A percentile compares a stretch with the other conserved stretches of the same genome.
Conservation (phyloP, 2,797 vertebrate species). For the Adrianichthys oophorus region DNA sequence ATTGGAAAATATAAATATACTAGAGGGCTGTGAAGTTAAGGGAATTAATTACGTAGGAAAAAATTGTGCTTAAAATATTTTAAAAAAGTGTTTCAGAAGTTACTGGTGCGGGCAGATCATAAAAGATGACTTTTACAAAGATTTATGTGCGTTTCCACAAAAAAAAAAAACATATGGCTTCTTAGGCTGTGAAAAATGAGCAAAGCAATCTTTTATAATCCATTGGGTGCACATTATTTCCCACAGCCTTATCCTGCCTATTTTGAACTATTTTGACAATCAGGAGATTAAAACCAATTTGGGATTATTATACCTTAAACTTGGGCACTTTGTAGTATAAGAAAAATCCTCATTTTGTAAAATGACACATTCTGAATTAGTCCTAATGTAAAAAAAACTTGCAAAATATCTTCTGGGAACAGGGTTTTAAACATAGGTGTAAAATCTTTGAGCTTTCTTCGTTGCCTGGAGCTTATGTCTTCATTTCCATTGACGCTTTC, state of each 20-base stretch:
- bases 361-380: neutral
- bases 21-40: neutral
- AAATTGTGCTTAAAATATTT: neutral
- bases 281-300: too few species aligned
- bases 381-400: conserved; percentile 7
- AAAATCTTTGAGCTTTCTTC: neutral
- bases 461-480: conserved; percentile 7
- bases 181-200: too few species aligned
- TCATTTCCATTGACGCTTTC: neutral
- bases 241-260: too few species aligned
- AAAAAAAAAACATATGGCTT: too few species aligned
- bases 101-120: neutral
- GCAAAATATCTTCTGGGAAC: conserved; percentile 22
- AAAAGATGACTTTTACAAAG: neutral
- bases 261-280: too few species aligned
- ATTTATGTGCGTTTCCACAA: too few species aligned
- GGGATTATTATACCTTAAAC: too few species aligned
- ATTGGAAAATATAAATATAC: neutral
- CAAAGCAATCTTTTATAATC: too few species aligned
- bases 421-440: conserved; percentile 14
- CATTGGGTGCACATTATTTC: too few species aligned
- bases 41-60: neutral
- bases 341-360: too few species aligned
- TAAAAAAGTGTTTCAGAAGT: neutral
- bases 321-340: too few species aligned